A percentile compares a stretch with the other conserved stretches of the same genome.
These are phyloP conservation scores for Monoplex corrugatus DNA, from an alignment of 2,888 invertebrate species.

Conservation along the genomic window DNA sequence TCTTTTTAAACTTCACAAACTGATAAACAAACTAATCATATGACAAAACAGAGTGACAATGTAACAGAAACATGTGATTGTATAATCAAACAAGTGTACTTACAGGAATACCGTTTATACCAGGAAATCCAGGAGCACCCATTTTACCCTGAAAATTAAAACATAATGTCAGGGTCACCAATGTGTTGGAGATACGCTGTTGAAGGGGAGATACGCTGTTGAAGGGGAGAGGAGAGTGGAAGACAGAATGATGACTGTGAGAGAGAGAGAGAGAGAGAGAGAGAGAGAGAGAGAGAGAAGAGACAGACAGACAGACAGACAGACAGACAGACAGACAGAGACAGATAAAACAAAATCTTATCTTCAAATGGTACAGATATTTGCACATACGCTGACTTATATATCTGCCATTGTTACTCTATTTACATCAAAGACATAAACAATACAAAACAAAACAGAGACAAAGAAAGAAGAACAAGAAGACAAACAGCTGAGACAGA, in stretches of 20 bases:
- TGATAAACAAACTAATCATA: no score
- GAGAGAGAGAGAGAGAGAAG: background rate
- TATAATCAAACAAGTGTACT: slow-evolving; percentile 65
- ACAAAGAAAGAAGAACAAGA: no score
- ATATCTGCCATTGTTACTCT: no score
- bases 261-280: slow-evolving; percentile 27
- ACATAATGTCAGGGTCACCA: no score
- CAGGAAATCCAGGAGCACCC: slow-evolving; percentile 90
- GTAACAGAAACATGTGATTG: no score
- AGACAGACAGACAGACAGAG: slow-evolving; percentile 12
- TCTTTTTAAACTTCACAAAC: no score
- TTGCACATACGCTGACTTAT: no score
- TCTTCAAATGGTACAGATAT: no score
- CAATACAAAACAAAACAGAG: slow-evolving; percentile 3
- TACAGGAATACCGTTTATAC: slow-evolving; percentile 86
- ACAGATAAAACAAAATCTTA: no score
- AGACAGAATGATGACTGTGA: background rate
- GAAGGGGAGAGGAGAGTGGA: background rate
- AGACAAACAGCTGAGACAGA: no score
- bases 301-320: slow-evolving; percentile 19
- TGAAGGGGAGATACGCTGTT: background rate
- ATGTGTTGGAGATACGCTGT: no score
- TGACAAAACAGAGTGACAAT: no score
- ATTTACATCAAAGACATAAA: background rate
- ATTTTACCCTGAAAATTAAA: slow-evolving; percentile 77